These are phyloP conservation scores for Gobius niger DNA, from an alignment of 2,113 vertebrate species.

Conservation along the genomic window DNA sequence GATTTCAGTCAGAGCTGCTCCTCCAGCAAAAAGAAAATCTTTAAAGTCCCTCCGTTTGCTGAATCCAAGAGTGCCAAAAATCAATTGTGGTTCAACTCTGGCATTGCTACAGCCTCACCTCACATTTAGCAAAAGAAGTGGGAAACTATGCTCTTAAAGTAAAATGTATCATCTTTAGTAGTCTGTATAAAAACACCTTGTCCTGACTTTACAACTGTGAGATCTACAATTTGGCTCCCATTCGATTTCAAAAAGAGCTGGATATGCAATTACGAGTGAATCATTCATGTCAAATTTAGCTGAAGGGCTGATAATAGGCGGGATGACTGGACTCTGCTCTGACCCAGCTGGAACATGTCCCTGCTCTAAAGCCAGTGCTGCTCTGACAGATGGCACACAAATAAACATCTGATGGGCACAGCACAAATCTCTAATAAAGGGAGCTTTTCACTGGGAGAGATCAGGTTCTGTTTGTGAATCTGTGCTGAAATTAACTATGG, in stretches of 20 bases:
- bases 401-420: constrained; percentile 28
- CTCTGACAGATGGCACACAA: constrained; percentile 39
- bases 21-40: constrained; percentile 31
- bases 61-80: constrained; percentile 55
- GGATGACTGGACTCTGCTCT: constrained; percentile 29
- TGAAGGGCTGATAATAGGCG: constrained; percentile 13
- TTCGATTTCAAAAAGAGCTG: constrained; percentile 16
- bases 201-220: constrained; percentile 34
- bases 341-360: constrained; percentile 20
- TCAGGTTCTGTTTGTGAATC: constrained; percentile 18
- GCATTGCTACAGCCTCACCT: constrained; percentile 40
- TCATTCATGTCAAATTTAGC: constrained; percentile 2
- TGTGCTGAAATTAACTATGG: constrained; percentile 6
- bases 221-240: constrained; percentile 30
- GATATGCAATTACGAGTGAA: not conserved
- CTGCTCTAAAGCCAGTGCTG: constrained; percentile 26
- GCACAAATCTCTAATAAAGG: constrained; percentile 31
- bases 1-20: constrained; percentile 76
- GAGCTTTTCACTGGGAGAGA: constrained; percentile 30
- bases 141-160: constrained; percentile 3
- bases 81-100: constrained; percentile 62
- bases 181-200: constrained; percentile 15
- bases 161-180: constrained; percentile 51
- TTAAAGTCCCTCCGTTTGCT: constrained; percentile 45
- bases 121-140: constrained; percentile 15